Base-by-base conservation (phyloP, 2,113 vertebrate genomes). In the Dasyurus viverrinus region DNA sequence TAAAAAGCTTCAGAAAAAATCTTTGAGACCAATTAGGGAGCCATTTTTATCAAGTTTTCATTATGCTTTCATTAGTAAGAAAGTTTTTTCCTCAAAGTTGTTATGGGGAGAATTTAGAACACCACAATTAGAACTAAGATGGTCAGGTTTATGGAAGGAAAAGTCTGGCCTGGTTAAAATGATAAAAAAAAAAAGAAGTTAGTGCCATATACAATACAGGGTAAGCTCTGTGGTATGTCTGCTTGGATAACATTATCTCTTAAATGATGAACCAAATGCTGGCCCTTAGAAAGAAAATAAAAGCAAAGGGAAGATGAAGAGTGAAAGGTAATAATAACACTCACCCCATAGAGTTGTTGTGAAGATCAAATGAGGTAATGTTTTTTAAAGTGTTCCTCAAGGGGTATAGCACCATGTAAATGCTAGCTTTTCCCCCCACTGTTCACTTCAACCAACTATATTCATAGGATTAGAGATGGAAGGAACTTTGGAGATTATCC, bases 281-380 rank as follows among this genome's bases (percentile, higher is more conserved):
- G 93, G 96, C 19, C 9, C 89, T 42, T 54, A 94, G 57, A 95
- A 89, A 68, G 52, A 55, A 92, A 94, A 12, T 50, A 84, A 90
- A 91, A 54, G n/a, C 8, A 57, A 94, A 46, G 90, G 92, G 60
- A 91, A 94, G 91, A 68, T 36, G 27, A 60, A 60, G 55, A 60
- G 55, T 10, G 89, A 53, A 76, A 46, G 4, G 9, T 26, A 26
- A 54, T 22, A 57, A 10, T 0, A 52, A 23, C 30, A 54, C 10
- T 14, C 2, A 25, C 26, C 54, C 53, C 57, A 68, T 68, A 36
- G 30, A 27, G 27, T 36, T 68, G 30, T 36, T 68, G 60, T 68
- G 30, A 68, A 22, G 14, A 14, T 36, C 60, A 68, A 36, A 36
- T 68, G 60, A 36, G 11, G 60, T 68, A 16, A 68, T 68, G 8